These are phyloP conservation scores for Isurus oxyrinchus DNA, from an alignment of 2,113 vertebrate genomes.

Conservation along the genomic window DNA sequence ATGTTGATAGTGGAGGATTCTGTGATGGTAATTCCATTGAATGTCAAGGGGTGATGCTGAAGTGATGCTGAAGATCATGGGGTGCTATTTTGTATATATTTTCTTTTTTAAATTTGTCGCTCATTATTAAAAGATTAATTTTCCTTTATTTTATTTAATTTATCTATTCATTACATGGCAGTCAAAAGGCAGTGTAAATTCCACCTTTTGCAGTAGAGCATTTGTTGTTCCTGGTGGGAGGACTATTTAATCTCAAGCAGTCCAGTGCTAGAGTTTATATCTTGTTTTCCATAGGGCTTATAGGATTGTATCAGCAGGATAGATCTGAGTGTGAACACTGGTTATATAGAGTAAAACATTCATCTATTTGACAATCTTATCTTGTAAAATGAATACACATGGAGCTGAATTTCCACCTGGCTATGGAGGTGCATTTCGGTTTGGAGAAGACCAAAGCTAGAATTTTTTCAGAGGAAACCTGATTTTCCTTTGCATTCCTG, in stretches of 20 bases:
- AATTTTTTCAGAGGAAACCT: too few relatives aligned
- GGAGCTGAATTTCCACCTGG: too few relatives aligned
- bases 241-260: background rate
- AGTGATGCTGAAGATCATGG: background rate
- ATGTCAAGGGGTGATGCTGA: too few relatives aligned
- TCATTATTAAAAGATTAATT: background rate
- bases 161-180: background rate
- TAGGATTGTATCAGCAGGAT: background rate
- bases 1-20: too few relatives aligned
- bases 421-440: too few relatives aligned
- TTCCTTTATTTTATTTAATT: background rate
- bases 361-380: background rate
- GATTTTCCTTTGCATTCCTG: too few relatives aligned
- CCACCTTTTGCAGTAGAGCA: background rate
- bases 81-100: background rate
- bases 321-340: background rate
- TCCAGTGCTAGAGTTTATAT: background rate
- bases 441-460: too few relatives aligned
- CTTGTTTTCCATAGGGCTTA: background rate
- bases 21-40: too few relatives aligned
- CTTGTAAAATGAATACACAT: background rate
- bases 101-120: background rate
- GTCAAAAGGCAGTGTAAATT: too few relatives aligned
- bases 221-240: background rate
- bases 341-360: background rate